A percentile compares a stretch with the other conserved stretches of the same genome.
Evolutionary conservation across 2,888 invertebrate genomes (phyloP).

Genomic region (Allolobophora icterica): DNA sequence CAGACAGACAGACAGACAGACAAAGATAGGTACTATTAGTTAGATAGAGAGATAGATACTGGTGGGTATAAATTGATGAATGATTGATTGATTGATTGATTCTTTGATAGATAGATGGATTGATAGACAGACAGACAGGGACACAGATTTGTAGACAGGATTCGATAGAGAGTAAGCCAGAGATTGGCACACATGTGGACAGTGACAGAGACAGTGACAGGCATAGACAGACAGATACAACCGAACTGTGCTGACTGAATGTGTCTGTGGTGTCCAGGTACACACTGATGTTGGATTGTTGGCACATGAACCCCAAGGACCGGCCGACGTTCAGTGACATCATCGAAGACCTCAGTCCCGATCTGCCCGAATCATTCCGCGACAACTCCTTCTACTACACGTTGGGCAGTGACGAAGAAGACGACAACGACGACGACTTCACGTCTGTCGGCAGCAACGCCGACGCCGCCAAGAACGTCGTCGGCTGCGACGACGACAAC

Average conservation of each 20-base stretch:
- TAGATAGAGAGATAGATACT: too few relatives aligned
- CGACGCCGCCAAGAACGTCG: background rate
- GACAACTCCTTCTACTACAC: slow-evolving; percentile 20
- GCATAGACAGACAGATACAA: background rate
- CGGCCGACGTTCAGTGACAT: slow-evolving; percentile 81
- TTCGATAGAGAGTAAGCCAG: too few relatives aligned
- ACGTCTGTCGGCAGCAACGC: background rate
- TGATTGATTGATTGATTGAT: background rate
- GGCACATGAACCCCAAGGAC: slow-evolving; percentile 81
- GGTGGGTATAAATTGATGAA: background rate
- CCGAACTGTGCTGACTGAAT: background rate
- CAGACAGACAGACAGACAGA: background rate
- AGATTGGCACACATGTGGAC: background rate
- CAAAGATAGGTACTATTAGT: background rate
- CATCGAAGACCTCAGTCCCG: slow-evolving; percentile 76
- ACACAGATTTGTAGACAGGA: too few relatives aligned
- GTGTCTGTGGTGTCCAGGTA: background rate
- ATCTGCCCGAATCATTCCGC: slow-evolving; percentile 64
- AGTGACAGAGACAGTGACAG: background rate
- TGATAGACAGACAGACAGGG: background rate
- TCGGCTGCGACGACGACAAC: slow-evolving; percentile 13
- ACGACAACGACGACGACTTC: background rate
- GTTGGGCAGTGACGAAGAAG: background rate
- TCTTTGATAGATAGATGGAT: background rate
- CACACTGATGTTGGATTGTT: slow-evolving; percentile 86